Conservation (phyloP, 2,797 vertebrate genomes). For the Coreius guichenoti region DNA sequence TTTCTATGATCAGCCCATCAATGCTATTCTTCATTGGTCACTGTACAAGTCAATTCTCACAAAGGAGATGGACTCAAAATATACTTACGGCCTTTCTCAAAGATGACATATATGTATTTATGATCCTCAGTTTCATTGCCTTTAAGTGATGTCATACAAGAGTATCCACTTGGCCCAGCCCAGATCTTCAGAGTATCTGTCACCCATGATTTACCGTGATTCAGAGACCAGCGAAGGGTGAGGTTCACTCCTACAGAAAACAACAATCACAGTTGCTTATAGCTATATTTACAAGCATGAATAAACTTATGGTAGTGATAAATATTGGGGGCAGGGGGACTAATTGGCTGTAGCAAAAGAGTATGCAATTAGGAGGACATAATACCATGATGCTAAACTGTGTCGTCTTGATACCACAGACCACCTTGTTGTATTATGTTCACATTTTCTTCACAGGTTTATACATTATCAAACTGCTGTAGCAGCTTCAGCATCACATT, state of each 20-base stretch:
- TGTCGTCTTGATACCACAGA: no score
- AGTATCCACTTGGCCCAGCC: constrained; percentile 87
- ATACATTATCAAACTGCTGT: no score
- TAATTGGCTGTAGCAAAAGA: no score
- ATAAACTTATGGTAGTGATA: no score
- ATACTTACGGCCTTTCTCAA: constrained; percentile 83
- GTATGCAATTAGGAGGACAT: no score
- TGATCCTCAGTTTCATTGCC: constrained; percentile 62
- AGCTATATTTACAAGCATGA: not conserved
- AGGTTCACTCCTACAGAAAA: constrained; percentile 82
- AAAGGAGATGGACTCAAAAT: constrained; percentile 82
- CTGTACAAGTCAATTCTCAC: constrained; percentile 84
- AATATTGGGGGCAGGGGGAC: no score
- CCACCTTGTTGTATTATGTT: no score
- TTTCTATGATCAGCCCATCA: not conserved
- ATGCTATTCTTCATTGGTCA: not conserved
- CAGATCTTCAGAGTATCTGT: constrained; percentile 81
- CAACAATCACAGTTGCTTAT: not conserved
- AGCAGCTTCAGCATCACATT: no score
- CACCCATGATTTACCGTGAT: constrained; percentile 81
- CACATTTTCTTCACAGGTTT: no score
- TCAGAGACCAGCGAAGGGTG: constrained; percentile 89
- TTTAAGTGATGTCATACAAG: constrained; percentile 80
- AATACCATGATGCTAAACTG: no score
- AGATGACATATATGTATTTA: constrained; percentile 84